Evolutionary conservation across 2,888 invertebrate species (phyloP).

Genomic region (Melinaea menophilus): DNA sequence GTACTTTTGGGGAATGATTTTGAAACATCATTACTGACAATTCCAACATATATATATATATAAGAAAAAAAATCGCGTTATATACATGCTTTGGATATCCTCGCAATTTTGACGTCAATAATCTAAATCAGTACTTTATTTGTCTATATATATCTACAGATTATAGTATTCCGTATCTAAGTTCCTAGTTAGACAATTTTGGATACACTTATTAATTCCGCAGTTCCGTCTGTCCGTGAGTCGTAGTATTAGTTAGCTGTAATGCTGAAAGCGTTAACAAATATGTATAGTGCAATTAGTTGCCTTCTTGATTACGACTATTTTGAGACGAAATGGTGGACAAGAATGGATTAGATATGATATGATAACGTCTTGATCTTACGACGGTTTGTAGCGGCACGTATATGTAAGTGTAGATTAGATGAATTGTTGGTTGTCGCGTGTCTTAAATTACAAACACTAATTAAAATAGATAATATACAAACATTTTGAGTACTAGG

Average conservation of each 20-base stretch:
- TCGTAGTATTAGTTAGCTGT: constrained; percentile 13
- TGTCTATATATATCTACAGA: neutral
- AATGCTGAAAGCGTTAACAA: constrained; percentile 45
- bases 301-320: constrained; percentile 36
- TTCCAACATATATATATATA: too few relatives aligned
- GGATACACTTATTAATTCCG: neutral
- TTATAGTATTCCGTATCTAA: neutral
- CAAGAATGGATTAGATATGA: too few relatives aligned
- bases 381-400: too few relatives aligned
- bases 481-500: constrained; percentile 31
- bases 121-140: too few relatives aligned
- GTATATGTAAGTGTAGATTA: constrained; percentile 9
- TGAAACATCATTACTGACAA: too few relatives aligned
- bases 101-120: too few relatives aligned
- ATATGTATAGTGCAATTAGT: constrained; percentile 61
- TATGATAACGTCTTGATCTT: neutral
- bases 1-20: too few relatives aligned
- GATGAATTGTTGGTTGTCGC: constrained; percentile 12
- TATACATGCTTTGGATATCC: too few relatives aligned
- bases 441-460: neutral
- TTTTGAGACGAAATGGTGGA: too few relatives aligned
- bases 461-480: too few relatives aligned
- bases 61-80: too few relatives aligned
- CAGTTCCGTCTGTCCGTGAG: neutral
- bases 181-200: constrained; percentile 3